These are phyloP conservation scores for Platyscapa corneri DNA, from an alignment of 1,140 invertebrate species.

Conservation along the genomic window DNA sequence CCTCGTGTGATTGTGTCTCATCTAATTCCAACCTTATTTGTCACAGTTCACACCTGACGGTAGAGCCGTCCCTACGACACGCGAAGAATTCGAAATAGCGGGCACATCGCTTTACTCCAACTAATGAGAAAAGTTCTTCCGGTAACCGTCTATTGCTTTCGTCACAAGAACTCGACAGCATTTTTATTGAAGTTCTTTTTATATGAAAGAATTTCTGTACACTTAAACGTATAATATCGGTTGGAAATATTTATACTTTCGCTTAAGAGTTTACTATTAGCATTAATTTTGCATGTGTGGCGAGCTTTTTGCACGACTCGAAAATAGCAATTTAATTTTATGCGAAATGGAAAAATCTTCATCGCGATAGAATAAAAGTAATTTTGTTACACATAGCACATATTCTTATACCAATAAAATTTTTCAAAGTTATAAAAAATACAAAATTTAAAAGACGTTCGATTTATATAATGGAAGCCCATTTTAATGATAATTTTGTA, in stretches of 20 bases:
- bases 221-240: not conserved
- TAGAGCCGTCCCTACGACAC: not conserved
- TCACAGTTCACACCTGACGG: not conserved
- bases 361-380: no score
- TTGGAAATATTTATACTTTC: not conserved
- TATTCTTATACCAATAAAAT: no score
- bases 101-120: not conserved
- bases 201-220: not conserved
- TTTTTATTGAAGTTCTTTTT: not conserved
- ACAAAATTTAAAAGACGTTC: no score
- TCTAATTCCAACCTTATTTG: slow-evolving; percentile 6
- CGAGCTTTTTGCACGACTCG: no score
- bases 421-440: no score
- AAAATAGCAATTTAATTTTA: no score
- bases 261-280: not conserved
- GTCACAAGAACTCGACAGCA: not conserved
- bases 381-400: no score
- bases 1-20: not conserved
- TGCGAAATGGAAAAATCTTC: not conserved
- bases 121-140: not conserved
- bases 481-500: no score
- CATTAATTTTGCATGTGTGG: not conserved
- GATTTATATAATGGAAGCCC: no score
- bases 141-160: not conserved
- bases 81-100: slow-evolving; percentile 6